phyloP scores from a whole-genome alignment of 2,113 vertebrate species.

The Periophthalmodon schlosseri region DNA sequence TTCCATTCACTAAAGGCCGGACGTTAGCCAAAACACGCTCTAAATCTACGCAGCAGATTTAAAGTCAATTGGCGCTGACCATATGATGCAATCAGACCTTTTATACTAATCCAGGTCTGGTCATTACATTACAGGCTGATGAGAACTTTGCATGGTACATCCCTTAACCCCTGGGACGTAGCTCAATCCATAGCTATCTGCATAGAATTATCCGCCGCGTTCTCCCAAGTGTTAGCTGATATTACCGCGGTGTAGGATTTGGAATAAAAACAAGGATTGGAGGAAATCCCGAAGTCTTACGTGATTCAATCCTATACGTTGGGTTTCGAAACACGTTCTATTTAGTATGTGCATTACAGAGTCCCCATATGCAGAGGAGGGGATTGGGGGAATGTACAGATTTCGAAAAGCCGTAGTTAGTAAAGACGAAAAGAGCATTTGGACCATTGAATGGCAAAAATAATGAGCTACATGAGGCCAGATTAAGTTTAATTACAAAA shows the following conservation, averaged over 20 bases:
- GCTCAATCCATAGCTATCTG: conserved; percentile 32
- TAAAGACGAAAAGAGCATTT: conserved; percentile 28
- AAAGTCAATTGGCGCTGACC: conserved; percentile 34
- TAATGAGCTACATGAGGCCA: conserved; percentile 13
- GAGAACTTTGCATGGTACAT: conserved; percentile 41
- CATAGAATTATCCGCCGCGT: conserved; percentile 39
- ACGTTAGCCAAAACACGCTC: conserved; percentile 29
- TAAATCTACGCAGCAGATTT: conserved; percentile 34
- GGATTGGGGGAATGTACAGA: conserved; percentile 32
- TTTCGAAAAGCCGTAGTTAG: conserved; percentile 21
- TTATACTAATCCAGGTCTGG: conserved; percentile 48
- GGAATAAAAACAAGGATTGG: conserved; percentile 33
- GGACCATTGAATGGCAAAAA: conserved; percentile 14
- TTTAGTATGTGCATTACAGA: conserved; percentile 23
- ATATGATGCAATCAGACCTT: conserved; percentile 35
- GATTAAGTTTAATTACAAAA: conserved; percentile 33
- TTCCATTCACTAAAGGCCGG: conserved; percentile 33
- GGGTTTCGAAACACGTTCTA: conserved; percentile 26
- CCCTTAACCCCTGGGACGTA: conserved; percentile 33
- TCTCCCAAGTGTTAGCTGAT: conserved; percentile 42
- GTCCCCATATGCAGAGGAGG: conserved; percentile 20
- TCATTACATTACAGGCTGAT: conserved; percentile 54
- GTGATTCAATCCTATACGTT: conserved; percentile 32
- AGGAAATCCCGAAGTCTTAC: conserved; percentile 41
- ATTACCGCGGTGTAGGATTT: conserved; percentile 12